phyloP scores from a whole-genome alignment of 2,888 invertebrate species.

The Gisinianus flammeolus region DNA sequence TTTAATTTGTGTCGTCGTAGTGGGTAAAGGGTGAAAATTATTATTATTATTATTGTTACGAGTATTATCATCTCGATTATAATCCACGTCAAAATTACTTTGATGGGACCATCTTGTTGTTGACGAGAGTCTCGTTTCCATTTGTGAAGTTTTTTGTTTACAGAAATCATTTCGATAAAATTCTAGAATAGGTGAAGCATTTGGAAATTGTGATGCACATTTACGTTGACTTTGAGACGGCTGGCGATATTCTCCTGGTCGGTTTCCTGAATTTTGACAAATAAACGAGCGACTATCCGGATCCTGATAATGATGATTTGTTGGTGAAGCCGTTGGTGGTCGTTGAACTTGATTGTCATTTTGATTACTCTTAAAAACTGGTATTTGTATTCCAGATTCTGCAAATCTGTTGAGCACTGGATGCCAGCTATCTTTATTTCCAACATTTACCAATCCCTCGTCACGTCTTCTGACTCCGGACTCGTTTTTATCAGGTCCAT shows the following conservation, averaged over 20 bases:
- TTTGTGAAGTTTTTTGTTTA: neutral
- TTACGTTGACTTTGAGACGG: neutral
- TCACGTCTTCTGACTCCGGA: neutral
- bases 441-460: neutral
- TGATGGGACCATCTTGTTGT: neutral
- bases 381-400: neutral
- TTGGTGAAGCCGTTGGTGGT: neutral
- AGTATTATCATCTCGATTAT: neutral
- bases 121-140: neutral
- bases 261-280: neutral
- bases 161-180: constrained; percentile 16
- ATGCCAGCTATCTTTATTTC: neutral
- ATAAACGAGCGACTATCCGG: neutral
- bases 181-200: neutral
- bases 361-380: neutral
- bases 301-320: neutral
- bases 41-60: neutral
- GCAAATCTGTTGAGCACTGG: neutral
- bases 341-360: neutral
- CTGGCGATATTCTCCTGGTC: neutral
- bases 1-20: neutral
- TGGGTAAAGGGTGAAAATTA: neutral
- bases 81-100: too few species aligned
- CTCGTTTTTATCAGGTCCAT: constrained; percentile 10
- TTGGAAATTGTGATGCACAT: neutral